phyloP scores from a whole-genome alignment of 2,888 invertebrate genomes.

The Eurois occulta region DNA sequence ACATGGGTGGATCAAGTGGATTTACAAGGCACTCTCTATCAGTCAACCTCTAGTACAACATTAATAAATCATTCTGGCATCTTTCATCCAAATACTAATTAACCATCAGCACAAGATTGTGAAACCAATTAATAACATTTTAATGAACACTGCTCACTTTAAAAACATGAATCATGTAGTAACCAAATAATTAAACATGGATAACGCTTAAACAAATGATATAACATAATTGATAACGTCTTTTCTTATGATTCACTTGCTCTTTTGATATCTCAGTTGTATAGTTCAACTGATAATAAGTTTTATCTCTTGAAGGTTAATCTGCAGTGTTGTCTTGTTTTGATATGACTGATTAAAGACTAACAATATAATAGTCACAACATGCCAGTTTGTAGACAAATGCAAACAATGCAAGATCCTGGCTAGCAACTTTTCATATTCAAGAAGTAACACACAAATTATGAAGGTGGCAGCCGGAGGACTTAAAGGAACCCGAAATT shows the following conservation, averaged over 20 bases:
- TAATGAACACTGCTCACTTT: neutral
- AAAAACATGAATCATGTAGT: neutral
- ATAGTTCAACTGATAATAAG: slow-evolving; percentile 26
- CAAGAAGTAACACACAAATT: neutral
- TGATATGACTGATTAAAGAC: neutral
- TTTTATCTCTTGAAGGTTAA: slow-evolving; percentile 28
- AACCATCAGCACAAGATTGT: neutral
- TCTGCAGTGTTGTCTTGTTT: slow-evolving; percentile 5
- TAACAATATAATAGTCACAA: neutral
- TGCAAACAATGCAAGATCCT: neutral
- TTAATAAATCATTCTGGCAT: neutral
- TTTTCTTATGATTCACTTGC: slow-evolving; percentile 33
- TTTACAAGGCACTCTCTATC: neutral
- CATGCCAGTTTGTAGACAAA: neutral
- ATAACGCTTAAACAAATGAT: slow-evolving; percentile 8
- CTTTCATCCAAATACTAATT: neutral
- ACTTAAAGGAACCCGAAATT: no score
- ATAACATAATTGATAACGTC: neutral
- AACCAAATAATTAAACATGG: slow-evolving; percentile 14
- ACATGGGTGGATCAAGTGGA: neutral
- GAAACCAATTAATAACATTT: neutral
- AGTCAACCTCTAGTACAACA: neutral
- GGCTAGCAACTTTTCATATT: neutral
- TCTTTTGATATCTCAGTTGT: slow-evolving; percentile 20
- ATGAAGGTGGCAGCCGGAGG: no score